Conservation (phyloP, 2,113 vertebrate genomes). For the Drymodes brunneopygia region DNA sequence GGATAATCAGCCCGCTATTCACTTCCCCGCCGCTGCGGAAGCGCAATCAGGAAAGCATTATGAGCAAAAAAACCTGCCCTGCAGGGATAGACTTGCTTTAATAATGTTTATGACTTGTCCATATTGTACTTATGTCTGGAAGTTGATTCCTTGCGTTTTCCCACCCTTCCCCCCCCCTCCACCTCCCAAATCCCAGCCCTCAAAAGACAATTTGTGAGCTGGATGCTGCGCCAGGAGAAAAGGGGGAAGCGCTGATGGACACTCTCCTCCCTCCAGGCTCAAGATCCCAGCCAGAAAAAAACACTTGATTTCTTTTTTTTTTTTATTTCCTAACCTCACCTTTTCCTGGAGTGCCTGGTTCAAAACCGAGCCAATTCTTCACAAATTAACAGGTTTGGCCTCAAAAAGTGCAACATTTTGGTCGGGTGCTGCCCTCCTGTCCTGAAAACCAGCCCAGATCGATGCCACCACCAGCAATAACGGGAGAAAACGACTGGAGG, state of each 20-base stretch:
- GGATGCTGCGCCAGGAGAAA: neutral
- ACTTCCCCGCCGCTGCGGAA: slow-evolving; percentile 70
- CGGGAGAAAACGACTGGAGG: neutral
- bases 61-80: slow-evolving; percentile 70
- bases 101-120: slow-evolving; percentile 69
- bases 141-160: slow-evolving; percentile 48
- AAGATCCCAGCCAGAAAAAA: neutral
- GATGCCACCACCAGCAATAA: neutral
- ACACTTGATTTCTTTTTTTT: neutral
- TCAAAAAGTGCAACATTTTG: neutral
- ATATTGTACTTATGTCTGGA: slow-evolving; percentile 61
- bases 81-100: slow-evolving; percentile 67
- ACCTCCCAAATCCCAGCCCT: neutral
- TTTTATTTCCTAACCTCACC: neutral
- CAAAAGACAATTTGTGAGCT: neutral
- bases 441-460: slow-evolving; percentile 34
- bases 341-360: slow-evolving; percentile 1
- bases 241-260: neutral
- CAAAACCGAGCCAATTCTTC: neutral
- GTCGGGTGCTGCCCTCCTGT: neutral
- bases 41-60: slow-evolving; percentile 72
- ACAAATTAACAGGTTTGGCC: neutral
- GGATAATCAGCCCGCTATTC: slow-evolving; percentile 78
- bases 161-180: slow-evolving; percentile 37
- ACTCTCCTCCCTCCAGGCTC: neutral